A percentile compares a stretch with the other conserved stretches of the same genome.
Conservation (phyloP, 2,888 invertebrate genomes). For the Hydrotaea cyrtoneurina region DNA sequence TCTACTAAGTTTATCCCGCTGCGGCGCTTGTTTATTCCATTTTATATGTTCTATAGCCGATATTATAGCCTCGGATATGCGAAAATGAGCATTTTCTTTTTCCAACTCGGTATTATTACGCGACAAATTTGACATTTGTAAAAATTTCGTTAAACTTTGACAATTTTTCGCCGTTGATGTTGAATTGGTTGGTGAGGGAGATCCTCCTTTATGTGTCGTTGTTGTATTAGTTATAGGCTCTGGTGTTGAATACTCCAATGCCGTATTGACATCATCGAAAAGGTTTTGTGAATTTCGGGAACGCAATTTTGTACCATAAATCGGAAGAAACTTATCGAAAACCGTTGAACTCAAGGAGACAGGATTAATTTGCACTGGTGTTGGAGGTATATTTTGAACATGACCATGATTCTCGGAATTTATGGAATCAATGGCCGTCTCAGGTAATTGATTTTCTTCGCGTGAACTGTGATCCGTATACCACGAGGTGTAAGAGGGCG, state of each 20-base stretch:
- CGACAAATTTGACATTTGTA: constrained; percentile 87
- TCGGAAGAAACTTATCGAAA: constrained; percentile 76
- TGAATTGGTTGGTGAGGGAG: constrained; percentile 47
- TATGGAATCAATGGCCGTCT: constrained; percentile 60
- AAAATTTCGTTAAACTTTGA: constrained; percentile 87
- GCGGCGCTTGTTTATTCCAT: constrained; percentile 82
- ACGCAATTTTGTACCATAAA: constrained; percentile 78
- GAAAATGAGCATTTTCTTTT: constrained; percentile 93
- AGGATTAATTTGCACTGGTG: constrained; percentile 36
- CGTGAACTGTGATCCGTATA: constrained; percentile 56
- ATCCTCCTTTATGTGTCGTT: constrained; percentile 1
- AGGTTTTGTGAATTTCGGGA: constrained; percentile 73
- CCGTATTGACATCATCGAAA: constrained; percentile 75
- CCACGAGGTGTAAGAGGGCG: constrained; percentile 76
- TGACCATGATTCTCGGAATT: constrained; percentile 47
- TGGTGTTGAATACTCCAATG: constrained; percentile 70
- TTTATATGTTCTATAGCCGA: constrained; percentile 89
- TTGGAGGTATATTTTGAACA: constrained; percentile 3
- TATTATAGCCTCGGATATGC: constrained; percentile 91
- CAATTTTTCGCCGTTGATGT: constrained; percentile 75
- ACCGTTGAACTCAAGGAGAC: constrained; percentile 70
- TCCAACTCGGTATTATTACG: constrained; percentile 89
- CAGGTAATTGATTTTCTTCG: constrained; percentile 42
- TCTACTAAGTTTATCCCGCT: constrained; percentile 42
- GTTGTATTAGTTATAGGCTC: not conserved